Base-by-base conservation (phyloP, 2,113 vertebrate species). In the Alaudala cheleensis region DNA sequence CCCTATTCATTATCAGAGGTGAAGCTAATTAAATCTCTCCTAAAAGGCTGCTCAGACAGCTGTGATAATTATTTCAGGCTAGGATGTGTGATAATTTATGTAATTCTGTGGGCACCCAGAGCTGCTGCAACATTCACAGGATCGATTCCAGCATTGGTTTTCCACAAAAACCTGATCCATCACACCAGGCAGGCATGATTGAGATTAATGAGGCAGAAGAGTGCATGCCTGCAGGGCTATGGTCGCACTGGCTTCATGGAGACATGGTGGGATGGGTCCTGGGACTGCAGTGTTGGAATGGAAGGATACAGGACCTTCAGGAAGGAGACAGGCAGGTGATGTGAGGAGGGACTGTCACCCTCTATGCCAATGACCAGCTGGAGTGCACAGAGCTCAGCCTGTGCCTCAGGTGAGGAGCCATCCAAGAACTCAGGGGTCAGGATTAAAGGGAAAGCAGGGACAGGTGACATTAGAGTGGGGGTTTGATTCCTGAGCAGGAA, bases 1-100 rank as follows among this genome's bases (percentile, higher is more conserved):
- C 70, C 61, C 74, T 86, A 44, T 60, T 93, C 79, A 82, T 96
- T 95, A 93, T 79, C 82, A 90, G 85, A 94, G 86, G 91, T 93
- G 91, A 88, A 88, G 31, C 44, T 94, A 94, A 95, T 95, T 92
- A 92, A 82, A 82, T 94, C 56, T 88, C 70, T 60, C 53, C 79
- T 88, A 74, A 88, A 90, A 88, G 57, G 86, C 79, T 92, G 74
- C 57, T 94, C 79, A 92, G 85, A 74, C 82, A 93, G 83, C 92
- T 79, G 56, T 0, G 22, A 34, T 88, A 90, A 95, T 92, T 88
- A 92, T 90, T 79, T 93, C 88, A 92, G 71, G 61, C 82, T 92
- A 79, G 82, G 57, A 76, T 82, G 61, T 94, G 56, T 74, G 60
- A 57, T 64, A 85, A 95, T 90, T 94, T 71, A 67, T 51, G 44